Conservation (phyloP, 2,797 vertebrate species). For the Loriculus beryllinus region DNA sequence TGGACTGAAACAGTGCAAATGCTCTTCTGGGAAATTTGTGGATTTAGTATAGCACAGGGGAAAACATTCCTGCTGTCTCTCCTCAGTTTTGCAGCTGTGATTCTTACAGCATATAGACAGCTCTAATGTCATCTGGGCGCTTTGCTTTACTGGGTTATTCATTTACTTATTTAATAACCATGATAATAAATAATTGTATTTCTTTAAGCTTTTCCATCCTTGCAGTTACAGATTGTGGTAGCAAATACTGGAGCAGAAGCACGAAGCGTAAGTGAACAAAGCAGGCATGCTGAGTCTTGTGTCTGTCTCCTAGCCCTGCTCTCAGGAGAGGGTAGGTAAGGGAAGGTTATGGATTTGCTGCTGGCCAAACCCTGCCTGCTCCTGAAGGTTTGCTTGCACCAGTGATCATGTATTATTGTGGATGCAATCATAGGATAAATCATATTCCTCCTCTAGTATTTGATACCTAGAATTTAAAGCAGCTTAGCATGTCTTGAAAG, state of each 20-base stretch:
- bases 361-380: not conserved
- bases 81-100: not conserved
- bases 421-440: not conserved
- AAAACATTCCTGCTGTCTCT: not conserved
- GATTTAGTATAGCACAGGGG: not conserved
- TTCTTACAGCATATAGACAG: not conserved
- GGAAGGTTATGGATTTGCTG: not conserved
- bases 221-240: not conserved
- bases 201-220: not conserved
- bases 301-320: not conserved
- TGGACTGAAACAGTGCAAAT: not conserved
- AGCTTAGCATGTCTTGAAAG: not conserved
- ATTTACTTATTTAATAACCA: not conserved
- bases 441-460: not conserved
- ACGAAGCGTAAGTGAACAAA: fast-evolving
- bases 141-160: not conserved
- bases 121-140: not conserved
- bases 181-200: not conserved
- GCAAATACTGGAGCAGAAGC: not conserved
- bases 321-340: not conserved
- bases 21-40: not conserved
- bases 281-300: fast-evolving
- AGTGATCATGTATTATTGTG: not conserved
- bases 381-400: fast-evolving
- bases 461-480: not conserved